Conservation (phyloP, 2,113 vertebrate species). For the Rhegmatorhina hoffmannsi region DNA sequence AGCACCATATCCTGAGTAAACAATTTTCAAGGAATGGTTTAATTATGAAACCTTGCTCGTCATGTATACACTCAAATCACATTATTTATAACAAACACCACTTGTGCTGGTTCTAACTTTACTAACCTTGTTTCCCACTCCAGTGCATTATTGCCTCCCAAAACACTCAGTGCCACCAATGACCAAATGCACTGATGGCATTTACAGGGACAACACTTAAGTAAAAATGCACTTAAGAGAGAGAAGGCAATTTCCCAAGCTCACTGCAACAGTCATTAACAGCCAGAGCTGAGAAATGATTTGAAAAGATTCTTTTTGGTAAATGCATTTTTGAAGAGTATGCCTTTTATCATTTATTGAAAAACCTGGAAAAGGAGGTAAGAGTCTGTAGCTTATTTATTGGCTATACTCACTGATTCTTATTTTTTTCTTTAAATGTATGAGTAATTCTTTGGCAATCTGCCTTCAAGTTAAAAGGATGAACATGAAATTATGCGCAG, state of each 20-base stretch:
- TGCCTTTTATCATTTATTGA: neutral
- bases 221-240: neutral
- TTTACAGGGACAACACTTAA: neutral
- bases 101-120: neutral
- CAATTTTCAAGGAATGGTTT: neutral
- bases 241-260: neutral
- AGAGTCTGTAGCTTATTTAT: neutral
- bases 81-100: neutral
- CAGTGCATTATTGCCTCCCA: neutral
- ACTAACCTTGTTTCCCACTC: neutral
- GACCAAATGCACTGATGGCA: neutral
- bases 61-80: neutral
- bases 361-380: neutral
- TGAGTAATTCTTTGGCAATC: constrained; percentile 45
- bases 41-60: neutral
- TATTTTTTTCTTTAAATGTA: neutral
- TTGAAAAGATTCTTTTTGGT: neutral
- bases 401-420: neutral
- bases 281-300: neutral
- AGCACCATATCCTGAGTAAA: neutral
- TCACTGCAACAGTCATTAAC: constrained; percentile 2
- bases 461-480: constrained; percentile 50
- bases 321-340: constrained; percentile 24
- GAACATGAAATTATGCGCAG: constrained; percentile 25
- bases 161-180: neutral